phyloP scores from a whole-genome alignment of 2,888 invertebrate species.

The Enchytraeus crypticus region DNA sequence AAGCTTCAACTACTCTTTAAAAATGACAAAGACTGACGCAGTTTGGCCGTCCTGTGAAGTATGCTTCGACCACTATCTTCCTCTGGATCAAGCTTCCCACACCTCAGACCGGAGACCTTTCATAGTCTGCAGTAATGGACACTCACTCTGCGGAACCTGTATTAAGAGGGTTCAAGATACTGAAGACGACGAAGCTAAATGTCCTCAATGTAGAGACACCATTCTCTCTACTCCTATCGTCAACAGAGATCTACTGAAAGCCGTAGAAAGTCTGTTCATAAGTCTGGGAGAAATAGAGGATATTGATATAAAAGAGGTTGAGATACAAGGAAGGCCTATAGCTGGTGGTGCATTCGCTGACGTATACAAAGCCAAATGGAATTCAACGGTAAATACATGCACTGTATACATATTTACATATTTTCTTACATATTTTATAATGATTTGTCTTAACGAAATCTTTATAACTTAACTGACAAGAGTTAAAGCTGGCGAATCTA shows the following conservation, averaged over 20 bases:
- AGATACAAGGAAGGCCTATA: background rate
- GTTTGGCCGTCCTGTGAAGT: background rate
- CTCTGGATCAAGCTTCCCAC: background rate
- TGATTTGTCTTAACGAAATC: too few species aligned
- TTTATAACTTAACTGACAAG: too few species aligned
- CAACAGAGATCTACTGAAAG: background rate
- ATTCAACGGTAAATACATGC: background rate
- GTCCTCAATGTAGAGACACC: background rate
- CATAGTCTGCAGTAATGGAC: background rate
- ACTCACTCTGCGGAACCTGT: background rate
- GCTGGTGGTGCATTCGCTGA: background rate
- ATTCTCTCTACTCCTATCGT: background rate
- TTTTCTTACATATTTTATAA: too few species aligned
- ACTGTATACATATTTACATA: too few species aligned
- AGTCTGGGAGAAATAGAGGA: background rate
- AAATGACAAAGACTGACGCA: too few species aligned
- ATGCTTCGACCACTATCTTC: background rate
- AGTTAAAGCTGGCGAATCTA: too few species aligned
- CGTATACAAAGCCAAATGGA: background rate
- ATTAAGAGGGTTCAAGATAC: background rate
- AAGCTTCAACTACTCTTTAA: too few species aligned
- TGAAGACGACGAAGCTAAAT: background rate
- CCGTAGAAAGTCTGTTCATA: background rate
- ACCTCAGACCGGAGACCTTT: background rate
- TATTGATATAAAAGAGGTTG: background rate